Conservation (phyloP, 1,140 invertebrate genomes). For the Tyrophagus putrescentiae region DNA sequence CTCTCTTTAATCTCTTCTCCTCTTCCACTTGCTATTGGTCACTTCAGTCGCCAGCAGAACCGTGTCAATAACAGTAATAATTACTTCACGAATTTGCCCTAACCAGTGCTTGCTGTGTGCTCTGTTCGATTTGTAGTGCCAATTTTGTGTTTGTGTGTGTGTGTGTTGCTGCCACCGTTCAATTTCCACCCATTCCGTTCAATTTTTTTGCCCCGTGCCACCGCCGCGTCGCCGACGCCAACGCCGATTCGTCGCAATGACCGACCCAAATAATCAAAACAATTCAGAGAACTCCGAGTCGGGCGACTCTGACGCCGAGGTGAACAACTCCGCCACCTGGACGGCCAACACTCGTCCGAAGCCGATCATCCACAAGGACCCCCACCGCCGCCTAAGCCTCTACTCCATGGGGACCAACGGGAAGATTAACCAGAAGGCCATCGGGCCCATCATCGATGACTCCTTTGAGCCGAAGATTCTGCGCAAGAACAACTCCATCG, state of each 20-base stretch:
- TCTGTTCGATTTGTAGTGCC: background rate
- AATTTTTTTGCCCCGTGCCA: too few species aligned
- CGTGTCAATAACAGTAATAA: background rate
- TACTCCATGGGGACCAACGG: background rate
- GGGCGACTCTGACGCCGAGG: slow-evolving; percentile 1
- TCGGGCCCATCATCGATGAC: slow-evolving; percentile 17
- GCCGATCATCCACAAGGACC: background rate
- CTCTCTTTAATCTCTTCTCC: background rate
- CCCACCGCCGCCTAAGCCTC: background rate
- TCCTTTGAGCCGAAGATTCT: slow-evolving; percentile 23
- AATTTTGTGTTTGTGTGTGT: slow-evolving; percentile 5
- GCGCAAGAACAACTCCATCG: slow-evolving; percentile 21
- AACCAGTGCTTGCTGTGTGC: background rate
- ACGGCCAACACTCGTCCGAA: background rate
- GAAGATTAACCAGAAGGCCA: background rate
- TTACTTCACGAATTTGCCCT: background rate
- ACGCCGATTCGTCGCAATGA: too few species aligned
- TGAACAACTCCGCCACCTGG: background rate
- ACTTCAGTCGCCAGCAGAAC: background rate
- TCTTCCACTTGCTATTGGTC: background rate
- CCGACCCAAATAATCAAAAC: background rate
- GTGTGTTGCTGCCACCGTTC: too few species aligned
- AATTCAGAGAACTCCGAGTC: slow-evolving; percentile 10
- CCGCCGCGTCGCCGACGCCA: too few species aligned
- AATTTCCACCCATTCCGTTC: background rate